Conservation (phyloP, 2,888 invertebrate genomes). For the Aromia moschata region DNA sequence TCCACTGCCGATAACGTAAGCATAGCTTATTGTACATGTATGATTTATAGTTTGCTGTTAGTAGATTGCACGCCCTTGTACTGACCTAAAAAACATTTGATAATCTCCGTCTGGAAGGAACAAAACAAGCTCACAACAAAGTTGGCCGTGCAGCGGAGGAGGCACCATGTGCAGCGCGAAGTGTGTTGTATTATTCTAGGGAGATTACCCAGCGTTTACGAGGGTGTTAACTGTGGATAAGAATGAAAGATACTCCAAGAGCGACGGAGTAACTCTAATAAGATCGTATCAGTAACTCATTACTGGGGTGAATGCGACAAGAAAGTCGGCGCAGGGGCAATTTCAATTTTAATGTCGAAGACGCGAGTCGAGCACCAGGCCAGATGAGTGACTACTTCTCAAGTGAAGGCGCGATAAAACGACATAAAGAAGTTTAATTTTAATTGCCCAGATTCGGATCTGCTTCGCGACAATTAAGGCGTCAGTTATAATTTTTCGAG, state of each 20-base stretch:
- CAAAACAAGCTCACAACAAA: slow-evolving; percentile 19
- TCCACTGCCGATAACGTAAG: too few species aligned
- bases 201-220: slow-evolving; percentile 50
- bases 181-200: slow-evolving; percentile 42
- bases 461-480: slow-evolving; percentile 55
- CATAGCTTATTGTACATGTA: too few species aligned
- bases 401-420: slow-evolving; percentile 45
- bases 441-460: slow-evolving; percentile 57
- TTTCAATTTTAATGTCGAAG: slow-evolving; percentile 54
- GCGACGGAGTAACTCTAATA: slow-evolving; percentile 49
- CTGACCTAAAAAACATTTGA: too few species aligned
- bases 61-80: too few species aligned
- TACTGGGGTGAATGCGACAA: slow-evolving; percentile 52
- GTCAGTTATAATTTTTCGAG: slow-evolving; percentile 54
- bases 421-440: slow-evolving; percentile 56
- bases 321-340: slow-evolving; percentile 47
- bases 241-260: slow-evolving; percentile 51
- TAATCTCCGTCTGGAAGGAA: too few species aligned
- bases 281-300: slow-evolving; percentile 58
- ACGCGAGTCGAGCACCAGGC: slow-evolving; percentile 30
- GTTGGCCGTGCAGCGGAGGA: slow-evolving; percentile 19
- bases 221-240: slow-evolving; percentile 54
- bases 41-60: too few species aligned
- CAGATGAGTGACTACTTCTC: slow-evolving; percentile 37
- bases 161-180: slow-evolving; percentile 46